phyloP scores from a whole-genome alignment of 2,113 vertebrate genomes.

The Copsychus sechellarum region DNA sequence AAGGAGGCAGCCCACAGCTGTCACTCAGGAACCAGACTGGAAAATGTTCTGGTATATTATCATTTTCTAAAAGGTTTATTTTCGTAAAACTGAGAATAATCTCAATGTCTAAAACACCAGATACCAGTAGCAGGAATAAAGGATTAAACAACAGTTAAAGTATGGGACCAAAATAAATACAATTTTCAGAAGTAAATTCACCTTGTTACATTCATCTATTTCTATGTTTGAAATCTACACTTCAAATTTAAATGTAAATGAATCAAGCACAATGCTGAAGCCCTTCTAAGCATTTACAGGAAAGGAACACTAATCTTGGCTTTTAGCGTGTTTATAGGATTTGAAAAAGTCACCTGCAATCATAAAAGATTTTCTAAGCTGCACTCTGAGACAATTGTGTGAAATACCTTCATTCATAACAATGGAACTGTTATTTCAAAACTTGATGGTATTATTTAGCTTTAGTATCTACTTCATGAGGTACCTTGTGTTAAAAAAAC shows the following conservation, averaged over 20 bases:
- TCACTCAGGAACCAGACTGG: constrained; percentile 18
- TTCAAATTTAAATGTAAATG: background rate
- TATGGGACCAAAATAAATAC: background rate
- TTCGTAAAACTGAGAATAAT: background rate
- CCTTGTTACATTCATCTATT: background rate
- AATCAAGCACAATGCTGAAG: background rate
- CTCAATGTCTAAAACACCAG: background rate
- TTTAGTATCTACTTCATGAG: background rate
- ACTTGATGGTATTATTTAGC: background rate
- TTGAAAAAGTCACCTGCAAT: background rate
- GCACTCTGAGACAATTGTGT: background rate
- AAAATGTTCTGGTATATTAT: constrained; percentile 23
- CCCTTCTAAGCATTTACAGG: background rate
- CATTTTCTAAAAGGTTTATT: background rate
- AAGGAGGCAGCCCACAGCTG: background rate
- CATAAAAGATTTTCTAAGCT: background rate
- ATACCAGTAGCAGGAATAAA: background rate
- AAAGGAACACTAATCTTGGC: background rate
- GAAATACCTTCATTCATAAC: background rate
- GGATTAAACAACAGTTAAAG: background rate
- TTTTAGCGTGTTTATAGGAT: background rate
- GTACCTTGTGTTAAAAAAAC: background rate
- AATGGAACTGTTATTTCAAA: background rate
- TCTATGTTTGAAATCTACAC: background rate
- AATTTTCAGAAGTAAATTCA: background rate